These are phyloP conservation scores for Agapornis roseicollis DNA, from an alignment of 2,113 vertebrate species.

Conservation along the genomic window DNA sequence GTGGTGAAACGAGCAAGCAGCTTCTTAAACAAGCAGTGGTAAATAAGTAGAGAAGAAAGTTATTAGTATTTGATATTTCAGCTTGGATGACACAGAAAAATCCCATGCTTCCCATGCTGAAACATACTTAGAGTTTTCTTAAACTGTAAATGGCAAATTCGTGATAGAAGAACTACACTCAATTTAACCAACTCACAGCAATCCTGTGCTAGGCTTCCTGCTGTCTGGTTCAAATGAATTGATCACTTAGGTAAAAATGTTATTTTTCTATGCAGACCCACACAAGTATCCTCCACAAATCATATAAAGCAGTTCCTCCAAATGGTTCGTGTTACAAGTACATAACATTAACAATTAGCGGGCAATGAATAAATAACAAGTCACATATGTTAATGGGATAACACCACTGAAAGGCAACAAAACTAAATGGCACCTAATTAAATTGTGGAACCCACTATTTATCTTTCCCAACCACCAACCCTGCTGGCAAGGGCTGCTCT, in stretches of 20 bases:
- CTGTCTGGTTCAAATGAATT: background rate
- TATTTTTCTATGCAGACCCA: background rate
- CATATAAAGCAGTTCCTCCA: background rate
- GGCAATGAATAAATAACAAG: background rate
- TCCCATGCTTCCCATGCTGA: background rate
- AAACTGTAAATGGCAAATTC: background rate
- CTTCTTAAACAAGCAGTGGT: background rate
- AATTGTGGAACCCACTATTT: background rate
- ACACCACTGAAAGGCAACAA: background rate
- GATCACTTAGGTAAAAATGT: background rate
- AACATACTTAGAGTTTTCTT: background rate
- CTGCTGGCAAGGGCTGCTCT: background rate
- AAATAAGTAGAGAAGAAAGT: background rate
- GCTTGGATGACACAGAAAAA: background rate
- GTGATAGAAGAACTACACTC: background rate
- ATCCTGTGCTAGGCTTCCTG: background rate
- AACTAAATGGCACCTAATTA: background rate
- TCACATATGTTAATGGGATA: background rate
- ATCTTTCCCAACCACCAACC: fast-evolving
- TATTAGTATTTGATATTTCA: background rate
- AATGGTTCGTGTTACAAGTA: background rate
- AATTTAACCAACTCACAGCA: background rate
- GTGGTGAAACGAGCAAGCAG: background rate
- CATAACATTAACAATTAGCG: background rate
- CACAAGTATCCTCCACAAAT: background rate